Conservation (phyloP, 2,113 vertebrate genomes). For the Oryzias javanicus region DNA sequence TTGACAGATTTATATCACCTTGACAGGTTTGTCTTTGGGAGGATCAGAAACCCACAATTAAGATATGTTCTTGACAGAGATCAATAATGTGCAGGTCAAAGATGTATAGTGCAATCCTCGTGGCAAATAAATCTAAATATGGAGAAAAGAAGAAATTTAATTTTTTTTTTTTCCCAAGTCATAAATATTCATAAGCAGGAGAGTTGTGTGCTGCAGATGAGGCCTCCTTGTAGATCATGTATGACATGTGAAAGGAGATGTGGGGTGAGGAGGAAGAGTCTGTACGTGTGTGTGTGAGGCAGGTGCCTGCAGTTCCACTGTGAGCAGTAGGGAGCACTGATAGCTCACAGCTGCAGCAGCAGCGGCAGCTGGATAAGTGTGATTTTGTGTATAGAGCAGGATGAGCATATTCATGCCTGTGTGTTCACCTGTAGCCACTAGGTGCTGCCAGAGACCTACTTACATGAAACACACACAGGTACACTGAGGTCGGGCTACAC, state of each 20-base stretch:
- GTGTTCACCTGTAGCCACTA: conserved; percentile 85
- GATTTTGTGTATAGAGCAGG: conserved; percentile 9
- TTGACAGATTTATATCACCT: conserved; percentile 19
- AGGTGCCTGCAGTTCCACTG: conserved; percentile 50
- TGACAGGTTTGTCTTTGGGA: conserved; percentile 14
- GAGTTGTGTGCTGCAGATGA: conserved; percentile 7
- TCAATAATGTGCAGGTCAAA: no score
- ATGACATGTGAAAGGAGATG: conserved; percentile 13
- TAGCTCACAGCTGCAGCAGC: conserved; percentile 44
- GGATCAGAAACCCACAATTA: conserved; percentile 35
- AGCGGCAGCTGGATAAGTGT: conserved; percentile 8
- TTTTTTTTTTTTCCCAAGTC: neutral
- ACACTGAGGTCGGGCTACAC: neutral
- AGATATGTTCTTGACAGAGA: no score
- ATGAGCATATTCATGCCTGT: conserved; percentile 29
- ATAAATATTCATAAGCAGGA: conserved; percentile 47
- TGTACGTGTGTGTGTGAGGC: conserved; percentile 7
- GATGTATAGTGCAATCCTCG: no score
- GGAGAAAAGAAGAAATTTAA: neutral
- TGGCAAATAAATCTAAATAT: no score
- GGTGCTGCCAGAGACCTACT: conserved; percentile 94
- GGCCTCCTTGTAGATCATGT: conserved; percentile 14
- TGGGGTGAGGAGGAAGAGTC: conserved; percentile 18
- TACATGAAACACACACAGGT: conserved; percentile 36
- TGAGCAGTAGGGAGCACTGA: conserved; percentile 66